Evolutionary conservation across 2,797 vertebrate genomes (phyloP).

Genomic region (Odontamblyopus rebecca): DNA sequence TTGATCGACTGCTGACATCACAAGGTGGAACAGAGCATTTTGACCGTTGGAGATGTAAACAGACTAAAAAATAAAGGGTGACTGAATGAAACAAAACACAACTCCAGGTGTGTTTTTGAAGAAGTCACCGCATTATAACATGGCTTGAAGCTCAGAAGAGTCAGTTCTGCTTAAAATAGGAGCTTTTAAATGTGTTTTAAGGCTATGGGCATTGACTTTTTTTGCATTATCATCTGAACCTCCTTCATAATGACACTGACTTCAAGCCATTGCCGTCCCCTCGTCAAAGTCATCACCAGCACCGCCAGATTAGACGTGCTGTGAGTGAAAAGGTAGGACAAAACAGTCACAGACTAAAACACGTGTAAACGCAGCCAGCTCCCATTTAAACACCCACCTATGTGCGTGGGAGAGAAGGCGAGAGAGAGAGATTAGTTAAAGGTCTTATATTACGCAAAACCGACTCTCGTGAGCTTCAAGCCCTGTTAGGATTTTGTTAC

Average conservation of each 20-base stretch:
- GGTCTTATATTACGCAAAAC: too few relatives aligned
- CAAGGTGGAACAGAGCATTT: too few relatives aligned
- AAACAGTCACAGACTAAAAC: constrained; percentile 23
- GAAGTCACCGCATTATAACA: too few relatives aligned
- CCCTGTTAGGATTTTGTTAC: too few relatives aligned
- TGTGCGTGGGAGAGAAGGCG: constrained; percentile 55
- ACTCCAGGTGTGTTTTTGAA: too few relatives aligned
- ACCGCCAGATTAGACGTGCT: constrained; percentile 28
- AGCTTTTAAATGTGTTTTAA: not conserved
- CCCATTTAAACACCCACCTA: constrained; percentile 66
- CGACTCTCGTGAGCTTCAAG: too few relatives aligned
- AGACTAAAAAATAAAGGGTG: too few relatives aligned
- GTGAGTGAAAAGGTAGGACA: constrained; percentile 22
- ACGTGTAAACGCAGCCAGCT: constrained; percentile 35
- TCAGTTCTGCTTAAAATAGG: too few relatives aligned
- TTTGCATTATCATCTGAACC: constrained; percentile 21
- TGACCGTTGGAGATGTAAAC: too few relatives aligned
- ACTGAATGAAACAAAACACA: too few relatives aligned
- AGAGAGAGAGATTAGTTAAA: constrained; percentile 7
- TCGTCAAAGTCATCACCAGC: constrained; percentile 7
- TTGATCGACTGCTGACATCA: too few relatives aligned
- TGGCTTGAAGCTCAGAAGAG: too few relatives aligned
- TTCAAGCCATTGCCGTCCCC: constrained; percentile 26
- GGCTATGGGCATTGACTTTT: constrained; percentile 14
- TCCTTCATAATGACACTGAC: constrained; percentile 9